Percentiles rank a stretch among this genome's conserved stretches.
phyloP scores from a whole-genome alignment of 2,888 invertebrate species.

The Dioctria linearis region DNA sequence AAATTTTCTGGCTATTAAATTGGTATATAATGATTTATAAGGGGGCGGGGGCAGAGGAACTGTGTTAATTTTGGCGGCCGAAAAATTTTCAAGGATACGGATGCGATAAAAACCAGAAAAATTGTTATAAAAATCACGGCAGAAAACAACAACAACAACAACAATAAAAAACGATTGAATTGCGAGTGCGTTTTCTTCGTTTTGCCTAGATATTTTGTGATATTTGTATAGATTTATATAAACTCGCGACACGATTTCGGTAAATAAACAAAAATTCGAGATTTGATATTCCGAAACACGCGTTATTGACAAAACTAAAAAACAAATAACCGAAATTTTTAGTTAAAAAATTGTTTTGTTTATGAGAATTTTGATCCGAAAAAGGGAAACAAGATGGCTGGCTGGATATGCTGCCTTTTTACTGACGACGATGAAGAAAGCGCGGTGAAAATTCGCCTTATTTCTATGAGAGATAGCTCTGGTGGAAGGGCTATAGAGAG shows the following conservation, averaged over 20 bases:
- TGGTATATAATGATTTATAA: not conserved
- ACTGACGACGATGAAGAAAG: constrained; percentile 37
- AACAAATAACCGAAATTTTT: constrained; percentile 32
- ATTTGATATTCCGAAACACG: constrained; percentile 11
- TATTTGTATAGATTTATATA: no score
- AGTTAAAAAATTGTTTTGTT: constrained; percentile 51
- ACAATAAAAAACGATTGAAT: constrained; percentile 6
- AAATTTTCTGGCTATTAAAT: not conserved
- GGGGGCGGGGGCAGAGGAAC: not conserved
- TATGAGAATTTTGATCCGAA: constrained; percentile 55
- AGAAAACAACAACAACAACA: not conserved
- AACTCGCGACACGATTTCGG: not conserved
- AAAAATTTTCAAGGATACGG: constrained; percentile 18
- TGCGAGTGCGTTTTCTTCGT: not conserved
- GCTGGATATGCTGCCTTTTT: constrained; percentile 54
- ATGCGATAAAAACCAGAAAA: constrained; percentile 26
- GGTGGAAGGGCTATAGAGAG: no score
- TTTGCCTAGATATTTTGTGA: no score
- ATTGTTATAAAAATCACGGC: not conserved
- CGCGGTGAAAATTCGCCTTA: constrained; percentile 22
- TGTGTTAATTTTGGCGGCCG: constrained; percentile 52
- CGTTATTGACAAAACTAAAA: constrained; percentile 1
- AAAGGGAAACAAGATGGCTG: constrained; percentile 55
- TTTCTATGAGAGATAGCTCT: no score
- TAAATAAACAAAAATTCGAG: constrained; percentile 7